Conservation (phyloP, 2,113 vertebrate species). For the Seriola aureovittata region DNA sequence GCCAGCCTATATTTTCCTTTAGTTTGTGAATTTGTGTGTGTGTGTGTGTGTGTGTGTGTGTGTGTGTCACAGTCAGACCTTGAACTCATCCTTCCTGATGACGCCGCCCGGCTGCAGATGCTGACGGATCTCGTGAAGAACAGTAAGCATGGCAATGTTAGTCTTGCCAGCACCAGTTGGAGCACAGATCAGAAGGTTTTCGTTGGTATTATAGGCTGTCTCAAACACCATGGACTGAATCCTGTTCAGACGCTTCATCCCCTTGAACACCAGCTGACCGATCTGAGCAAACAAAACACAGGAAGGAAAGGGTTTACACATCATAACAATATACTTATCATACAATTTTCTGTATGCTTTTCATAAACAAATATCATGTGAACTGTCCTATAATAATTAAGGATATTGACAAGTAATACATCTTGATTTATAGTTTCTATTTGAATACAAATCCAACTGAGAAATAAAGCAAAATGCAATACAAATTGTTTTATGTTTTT, state of each 20-base stretch:
- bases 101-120: constrained; percentile 92
- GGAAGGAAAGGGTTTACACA: background rate
- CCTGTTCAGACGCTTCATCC: constrained; percentile 93
- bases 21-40: background rate
- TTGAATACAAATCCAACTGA: too few species aligned
- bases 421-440: too few species aligned
- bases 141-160: constrained; percentile 97
- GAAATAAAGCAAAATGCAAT: too few species aligned
- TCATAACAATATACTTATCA: background rate
- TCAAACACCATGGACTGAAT: constrained; percentile 98
- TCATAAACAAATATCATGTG: background rate
- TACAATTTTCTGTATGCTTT: background rate
- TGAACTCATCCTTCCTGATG: constrained; percentile 98
- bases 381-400: too few species aligned
- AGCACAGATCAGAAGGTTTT: constrained; percentile 97
- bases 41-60: background rate
- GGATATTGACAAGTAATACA: background rate
- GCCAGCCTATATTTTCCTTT: background rate
- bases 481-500: too few species aligned
- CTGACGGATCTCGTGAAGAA: constrained; percentile 96
- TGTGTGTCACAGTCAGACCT: constrained; percentile 81
- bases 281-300: constrained; percentile 81
- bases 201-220: constrained; percentile 98
- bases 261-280: constrained; percentile 96
- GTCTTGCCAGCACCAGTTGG: constrained; percentile 98